Percentiles rank a stretch among this genome's conserved stretches.
Conservation (phyloP, 2,113 vertebrate genomes). For the Taxidea taxus region DNA sequence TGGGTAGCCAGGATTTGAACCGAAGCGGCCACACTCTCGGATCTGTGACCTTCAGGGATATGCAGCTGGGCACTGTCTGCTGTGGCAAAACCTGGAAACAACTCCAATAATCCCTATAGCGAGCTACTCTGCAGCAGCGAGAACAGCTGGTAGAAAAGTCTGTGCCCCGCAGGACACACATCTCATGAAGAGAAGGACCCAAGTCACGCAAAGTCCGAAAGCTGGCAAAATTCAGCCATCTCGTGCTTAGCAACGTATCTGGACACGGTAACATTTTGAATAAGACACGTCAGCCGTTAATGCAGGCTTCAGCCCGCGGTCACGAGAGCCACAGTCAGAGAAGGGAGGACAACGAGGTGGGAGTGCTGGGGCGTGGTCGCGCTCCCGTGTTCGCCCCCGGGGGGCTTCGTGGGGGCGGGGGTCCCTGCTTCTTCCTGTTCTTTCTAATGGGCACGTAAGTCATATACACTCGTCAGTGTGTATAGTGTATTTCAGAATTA, state of each 20-base stretch:
- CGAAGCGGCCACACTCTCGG: not conserved
- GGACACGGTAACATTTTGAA: not conserved
- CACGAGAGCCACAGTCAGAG: not conserved
- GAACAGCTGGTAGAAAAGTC: fast-evolving
- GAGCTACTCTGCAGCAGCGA: not conserved
- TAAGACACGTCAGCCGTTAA: not conserved
- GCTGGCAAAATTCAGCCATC: not conserved
- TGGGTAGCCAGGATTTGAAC: not conserved
- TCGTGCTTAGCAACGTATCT: not conserved
- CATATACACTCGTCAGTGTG: not conserved
- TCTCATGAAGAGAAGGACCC: not conserved
- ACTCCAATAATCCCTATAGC: not conserved
- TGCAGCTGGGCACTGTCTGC: not conserved
- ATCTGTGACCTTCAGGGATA: not conserved
- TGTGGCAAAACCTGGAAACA: not conserved
- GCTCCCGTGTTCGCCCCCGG: fast-evolving
- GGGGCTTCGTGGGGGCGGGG: fast-evolving
- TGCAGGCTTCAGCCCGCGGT: not conserved
- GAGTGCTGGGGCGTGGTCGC: fast-evolving
- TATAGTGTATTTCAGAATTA: not conserved
- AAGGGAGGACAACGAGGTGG: fast-evolving
- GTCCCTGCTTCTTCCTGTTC: not conserved
- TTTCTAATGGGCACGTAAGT: too few relatives aligned
- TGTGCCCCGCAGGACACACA: too few relatives aligned
- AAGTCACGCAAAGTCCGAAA: not conserved